Percentiles rank a stretch among this genome's conserved stretches.
Conservation (phyloP, 2,888 invertebrate species). For the Julus scanicus region DNA sequence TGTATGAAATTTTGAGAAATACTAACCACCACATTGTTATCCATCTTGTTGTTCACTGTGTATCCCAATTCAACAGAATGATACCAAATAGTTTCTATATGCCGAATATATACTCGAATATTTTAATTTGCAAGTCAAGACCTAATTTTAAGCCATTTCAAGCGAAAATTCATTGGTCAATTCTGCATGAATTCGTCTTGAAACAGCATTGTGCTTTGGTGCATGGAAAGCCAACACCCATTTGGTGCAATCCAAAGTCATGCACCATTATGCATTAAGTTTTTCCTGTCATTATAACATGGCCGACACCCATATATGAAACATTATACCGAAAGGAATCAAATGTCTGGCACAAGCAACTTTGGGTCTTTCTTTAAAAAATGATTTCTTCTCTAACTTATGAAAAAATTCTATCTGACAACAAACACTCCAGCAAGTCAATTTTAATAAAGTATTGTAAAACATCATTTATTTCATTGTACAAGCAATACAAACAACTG, state of each 20-base stretch:
- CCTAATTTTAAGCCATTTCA: conserved; percentile 11
- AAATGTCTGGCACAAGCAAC: too few species aligned
- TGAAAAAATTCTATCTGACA: too few species aligned
- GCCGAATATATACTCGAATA: not conserved
- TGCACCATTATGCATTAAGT: conserved; percentile 18
- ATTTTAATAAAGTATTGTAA: not conserved
- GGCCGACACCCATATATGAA: not conserved
- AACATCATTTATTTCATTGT: conserved; percentile 20
- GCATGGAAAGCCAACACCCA: not conserved
- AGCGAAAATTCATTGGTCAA: conserved; percentile 7
- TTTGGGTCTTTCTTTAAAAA: too few species aligned
- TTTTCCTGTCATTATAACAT: not conserved
- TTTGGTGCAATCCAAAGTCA: not conserved
- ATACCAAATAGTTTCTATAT: not conserved
- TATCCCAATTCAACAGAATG: conserved; percentile 5
- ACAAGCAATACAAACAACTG: not conserved
- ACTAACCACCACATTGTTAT: conserved; percentile 26
- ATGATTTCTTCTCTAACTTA: too few species aligned
- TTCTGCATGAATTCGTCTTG: not conserved
- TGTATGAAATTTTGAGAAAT: not conserved
- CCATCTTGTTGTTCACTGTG: conserved; percentile 16
- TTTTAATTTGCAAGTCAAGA: not conserved
- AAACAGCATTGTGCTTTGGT: not conserved
- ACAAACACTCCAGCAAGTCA: too few species aligned
- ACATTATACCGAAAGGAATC: too few species aligned